Percentiles rank a stretch among this genome's conserved stretches.
phyloP scores from a whole-genome alignment of 2,888 invertebrate genomes.

The Amphipyra tragopoginis region DNA sequence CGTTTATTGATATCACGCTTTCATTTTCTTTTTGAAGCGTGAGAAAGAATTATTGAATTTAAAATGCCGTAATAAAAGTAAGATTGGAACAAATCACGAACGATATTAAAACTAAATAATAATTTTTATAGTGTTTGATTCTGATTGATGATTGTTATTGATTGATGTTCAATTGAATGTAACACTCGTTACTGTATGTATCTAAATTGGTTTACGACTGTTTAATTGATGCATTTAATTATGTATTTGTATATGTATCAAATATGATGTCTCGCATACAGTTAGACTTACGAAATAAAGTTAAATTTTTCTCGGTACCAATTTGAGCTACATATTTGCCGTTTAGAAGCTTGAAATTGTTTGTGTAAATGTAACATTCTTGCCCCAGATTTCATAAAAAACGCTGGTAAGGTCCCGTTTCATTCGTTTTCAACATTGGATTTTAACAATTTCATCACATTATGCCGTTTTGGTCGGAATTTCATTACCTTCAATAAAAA shows the following conservation, averaged over 20 bases:
- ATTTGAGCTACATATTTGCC: conserved; percentile 29
- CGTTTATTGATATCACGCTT: conserved; percentile 51
- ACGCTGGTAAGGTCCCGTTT: too few species aligned
- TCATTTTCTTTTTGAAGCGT: conserved; percentile 64
- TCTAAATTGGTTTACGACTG: conserved; percentile 39
- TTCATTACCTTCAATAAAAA: not conserved
- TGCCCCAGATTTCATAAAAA: conserved; percentile 13
- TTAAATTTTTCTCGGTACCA: conserved; percentile 18
- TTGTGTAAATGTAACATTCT: conserved; percentile 38
- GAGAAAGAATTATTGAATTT: conserved; percentile 52
- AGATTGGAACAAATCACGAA: conserved; percentile 52
- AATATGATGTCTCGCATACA: conserved; percentile 26
- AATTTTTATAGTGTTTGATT: conserved; percentile 46
- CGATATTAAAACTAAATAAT: conserved; percentile 40
- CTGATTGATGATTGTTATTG: conserved; percentile 40
- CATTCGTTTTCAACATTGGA: too few species aligned
- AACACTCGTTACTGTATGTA: conserved; percentile 31
- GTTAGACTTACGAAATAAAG: conserved; percentile 22
- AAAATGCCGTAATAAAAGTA: conserved; percentile 48
- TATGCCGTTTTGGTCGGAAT: not conserved
- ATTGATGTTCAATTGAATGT: conserved; percentile 43
- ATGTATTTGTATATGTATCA: conserved; percentile 24
- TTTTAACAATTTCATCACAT: not conserved
- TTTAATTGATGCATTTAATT: conserved; percentile 43
- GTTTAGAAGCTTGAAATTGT: conserved; percentile 25